These are phyloP conservation scores for Athalia cordata DNA, from an alignment of 2,888 invertebrate genomes.

Conservation along the genomic window DNA sequence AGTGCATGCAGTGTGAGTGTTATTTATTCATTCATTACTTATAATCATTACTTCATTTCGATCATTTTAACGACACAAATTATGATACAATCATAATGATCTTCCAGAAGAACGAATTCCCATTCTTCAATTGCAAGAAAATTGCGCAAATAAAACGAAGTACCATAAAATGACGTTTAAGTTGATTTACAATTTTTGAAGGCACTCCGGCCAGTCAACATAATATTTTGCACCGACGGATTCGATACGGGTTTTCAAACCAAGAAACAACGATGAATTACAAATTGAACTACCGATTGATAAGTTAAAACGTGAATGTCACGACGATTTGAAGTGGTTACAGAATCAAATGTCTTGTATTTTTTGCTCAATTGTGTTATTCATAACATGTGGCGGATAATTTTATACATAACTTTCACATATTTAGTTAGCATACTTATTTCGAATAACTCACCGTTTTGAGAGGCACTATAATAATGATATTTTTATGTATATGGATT, in stretches of 20 bases:
- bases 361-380: slow-evolving; percentile 42
- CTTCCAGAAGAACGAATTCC: not conserved
- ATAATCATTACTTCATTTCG: slow-evolving; percentile 15
- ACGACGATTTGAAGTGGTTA: not conserved
- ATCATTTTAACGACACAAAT: slow-evolving; percentile 6
- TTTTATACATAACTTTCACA: slow-evolving; percentile 19
- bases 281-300: slow-evolving; percentile 17
- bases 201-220: slow-evolving; percentile 18
- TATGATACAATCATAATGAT: slow-evolving; percentile 13
- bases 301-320: not conserved
- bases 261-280: slow-evolving; percentile 12
- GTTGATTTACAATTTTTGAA: slow-evolving; percentile 8
- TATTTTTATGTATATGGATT: slow-evolving; percentile 2
- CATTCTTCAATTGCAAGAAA: not conserved
- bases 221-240: slow-evolving; percentile 5
- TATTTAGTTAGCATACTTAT: slow-evolving; percentile 16
- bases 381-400: slow-evolving; percentile 30
- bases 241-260: not conserved
- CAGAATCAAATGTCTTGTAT: slow-evolving; percentile 3
- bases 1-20: slow-evolving; percentile 9
- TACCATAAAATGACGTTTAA: too few species aligned
- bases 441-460: slow-evolving; percentile 16
- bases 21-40: slow-evolving; percentile 17
- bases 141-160: not conserved
- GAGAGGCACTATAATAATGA: slow-evolving; percentile 15